A percentile compares a stretch with the other conserved stretches of the same genome.
phyloP scores from a whole-genome alignment of 2,113 vertebrate species.

The Protomyctophum bolini region DNA sequence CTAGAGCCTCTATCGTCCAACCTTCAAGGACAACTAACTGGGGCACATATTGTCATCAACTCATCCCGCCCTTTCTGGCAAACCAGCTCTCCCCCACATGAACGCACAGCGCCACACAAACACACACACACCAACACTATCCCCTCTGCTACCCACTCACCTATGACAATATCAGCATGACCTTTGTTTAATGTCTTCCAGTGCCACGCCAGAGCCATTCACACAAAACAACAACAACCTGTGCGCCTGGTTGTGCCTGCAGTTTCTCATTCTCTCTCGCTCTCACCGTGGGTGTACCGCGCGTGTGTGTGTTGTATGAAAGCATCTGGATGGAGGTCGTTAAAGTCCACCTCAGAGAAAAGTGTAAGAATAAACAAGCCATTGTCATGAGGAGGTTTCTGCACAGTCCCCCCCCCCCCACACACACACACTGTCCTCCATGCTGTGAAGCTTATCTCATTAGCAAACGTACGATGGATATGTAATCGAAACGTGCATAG shows the following conservation, averaged over 20 bases:
- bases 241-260: constrained; percentile 59
- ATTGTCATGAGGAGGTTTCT: constrained; percentile 56
- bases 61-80: constrained; percentile 58
- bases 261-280: constrained; percentile 62
- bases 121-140: not conserved
- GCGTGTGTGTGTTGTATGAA: constrained; percentile 37
- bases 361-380: constrained; percentile 65
- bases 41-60: constrained; percentile 76
- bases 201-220: constrained; percentile 53
- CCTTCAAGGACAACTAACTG: constrained; percentile 70
- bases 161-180: constrained; percentile 70
- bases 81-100: not conserved
- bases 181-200: constrained; percentile 70
- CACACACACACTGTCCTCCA: constrained; percentile 28
- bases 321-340: constrained; percentile 53
- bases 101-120: constrained; percentile 18
- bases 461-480: too few species aligned
- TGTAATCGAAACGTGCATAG: too few species aligned
- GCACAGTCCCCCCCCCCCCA: constrained; percentile 35
- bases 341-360: constrained; percentile 66
- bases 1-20: constrained; percentile 65
- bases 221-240: constrained; percentile 60
- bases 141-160: constrained; percentile 59
- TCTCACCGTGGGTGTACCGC: constrained; percentile 35
- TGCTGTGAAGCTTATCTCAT: constrained; percentile 41